Percentiles rank a stretch among this genome's conserved stretches.
phyloP scores from a whole-genome alignment of 2,888 invertebrate genomes.

The Hemistola chrysoprasaria region DNA sequence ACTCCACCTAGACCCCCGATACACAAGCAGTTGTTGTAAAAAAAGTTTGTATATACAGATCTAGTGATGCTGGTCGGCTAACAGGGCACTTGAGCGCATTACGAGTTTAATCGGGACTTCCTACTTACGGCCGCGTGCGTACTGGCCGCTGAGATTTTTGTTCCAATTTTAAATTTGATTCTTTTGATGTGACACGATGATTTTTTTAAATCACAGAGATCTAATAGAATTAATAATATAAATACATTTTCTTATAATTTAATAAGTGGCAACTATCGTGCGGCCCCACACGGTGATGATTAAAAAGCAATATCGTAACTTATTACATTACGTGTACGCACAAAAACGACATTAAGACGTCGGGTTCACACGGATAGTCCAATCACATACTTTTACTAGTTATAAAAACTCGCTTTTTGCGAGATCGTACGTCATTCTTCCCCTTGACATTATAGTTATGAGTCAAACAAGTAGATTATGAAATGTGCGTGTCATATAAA shows the following conservation, averaged over 20 bases:
- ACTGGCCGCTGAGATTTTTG: slow-evolving; percentile 73
- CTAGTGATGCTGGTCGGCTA: slow-evolving; percentile 47
- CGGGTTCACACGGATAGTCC: slow-evolving; percentile 7
- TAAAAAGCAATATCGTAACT: slow-evolving; percentile 70
- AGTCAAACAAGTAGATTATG: slow-evolving; percentile 1
- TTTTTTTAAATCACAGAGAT: background rate
- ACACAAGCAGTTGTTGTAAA: too few relatives aligned
- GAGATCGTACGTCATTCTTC: slow-evolving; percentile 15
- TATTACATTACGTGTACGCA: slow-evolving; percentile 21
- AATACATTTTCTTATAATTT: too few relatives aligned
- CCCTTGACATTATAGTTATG: slow-evolving; percentile 25
- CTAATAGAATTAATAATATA: too few relatives aligned
- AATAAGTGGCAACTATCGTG: background rate
- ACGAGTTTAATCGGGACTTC: slow-evolving; percentile 75
- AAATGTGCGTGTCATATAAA: background rate
- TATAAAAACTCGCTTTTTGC: slow-evolving; percentile 15
- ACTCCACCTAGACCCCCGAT: slow-evolving; percentile 45
- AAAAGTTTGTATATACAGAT: too few relatives aligned
- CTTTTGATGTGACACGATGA: slow-evolving; percentile 34
- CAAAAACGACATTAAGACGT: slow-evolving; percentile 61
- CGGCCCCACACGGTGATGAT: slow-evolving; percentile 66
- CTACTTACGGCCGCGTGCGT: slow-evolving; percentile 67
- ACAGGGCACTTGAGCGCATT: slow-evolving; percentile 77
- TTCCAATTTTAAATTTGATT: slow-evolving; percentile 70
- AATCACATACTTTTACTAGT: slow-evolving; percentile 14